Conservation (phyloP, 2,113 vertebrate genomes). For the Nanorana parkeri region DNA sequence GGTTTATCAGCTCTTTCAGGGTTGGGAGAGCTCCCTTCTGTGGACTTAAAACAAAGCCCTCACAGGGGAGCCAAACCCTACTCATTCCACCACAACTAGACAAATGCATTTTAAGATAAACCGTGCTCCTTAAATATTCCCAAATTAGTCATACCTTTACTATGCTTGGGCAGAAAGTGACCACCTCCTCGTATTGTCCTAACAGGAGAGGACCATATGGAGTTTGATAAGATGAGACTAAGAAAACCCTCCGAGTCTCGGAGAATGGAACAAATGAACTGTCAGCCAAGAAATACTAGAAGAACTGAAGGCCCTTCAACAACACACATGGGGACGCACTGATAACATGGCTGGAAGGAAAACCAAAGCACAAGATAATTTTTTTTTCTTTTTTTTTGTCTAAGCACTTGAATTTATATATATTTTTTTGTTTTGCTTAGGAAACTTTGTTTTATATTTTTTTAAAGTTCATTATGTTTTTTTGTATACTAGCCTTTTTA, state of each 20-base stretch:
- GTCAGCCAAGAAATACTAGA: background rate
- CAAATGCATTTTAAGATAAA: no score
- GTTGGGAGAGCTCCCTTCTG: no score
- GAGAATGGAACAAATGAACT: constrained; percentile 28
- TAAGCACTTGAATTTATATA: background rate
- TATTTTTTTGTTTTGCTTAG: background rate
- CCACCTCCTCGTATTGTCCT: constrained; percentile 52
- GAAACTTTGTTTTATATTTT: background rate
- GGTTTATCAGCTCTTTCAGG: no score
- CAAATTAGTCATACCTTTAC: background rate
- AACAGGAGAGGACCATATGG: constrained; percentile 47
- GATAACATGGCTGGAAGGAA: constrained; percentile 2
- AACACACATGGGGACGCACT: constrained; percentile 1
- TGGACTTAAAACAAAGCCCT: no score
- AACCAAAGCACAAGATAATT: constrained; percentile 42
- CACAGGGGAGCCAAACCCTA: no score
- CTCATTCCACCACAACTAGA: no score
- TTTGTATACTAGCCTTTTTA: background rate
- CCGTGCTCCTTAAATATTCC: background rate
- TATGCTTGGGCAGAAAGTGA: constrained; percentile 36
- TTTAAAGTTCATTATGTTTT: background rate
- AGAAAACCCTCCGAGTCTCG: constrained; percentile 41
- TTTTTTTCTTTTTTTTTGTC: background rate
- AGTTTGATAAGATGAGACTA: constrained; percentile 43
- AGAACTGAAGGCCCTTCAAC: background rate